phyloP scores from a whole-genome alignment of 2,797 vertebrate species.

The Semaprochilodus insignis region DNA sequence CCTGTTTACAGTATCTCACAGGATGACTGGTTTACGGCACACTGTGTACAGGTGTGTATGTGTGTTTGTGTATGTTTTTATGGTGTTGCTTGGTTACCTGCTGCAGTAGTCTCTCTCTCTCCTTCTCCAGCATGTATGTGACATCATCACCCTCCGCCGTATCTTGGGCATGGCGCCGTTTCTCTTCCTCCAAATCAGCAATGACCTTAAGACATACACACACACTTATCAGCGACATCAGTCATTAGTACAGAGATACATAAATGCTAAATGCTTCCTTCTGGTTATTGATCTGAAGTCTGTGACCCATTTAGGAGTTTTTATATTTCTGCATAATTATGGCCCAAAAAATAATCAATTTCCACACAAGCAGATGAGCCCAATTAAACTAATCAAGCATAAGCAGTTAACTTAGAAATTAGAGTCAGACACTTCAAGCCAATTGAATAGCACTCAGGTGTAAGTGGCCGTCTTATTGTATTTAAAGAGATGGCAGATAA shows the following conservation, averaged over 20 bases:
- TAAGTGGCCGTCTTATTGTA: too few species aligned
- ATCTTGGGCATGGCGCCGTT: slow-evolving; percentile 86
- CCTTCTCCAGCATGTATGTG: slow-evolving; percentile 92
- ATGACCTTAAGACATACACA: slow-evolving; percentile 83
- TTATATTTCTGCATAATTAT: too few species aligned
- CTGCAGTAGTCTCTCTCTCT: slow-evolving; percentile 90
- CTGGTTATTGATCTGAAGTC: background rate
- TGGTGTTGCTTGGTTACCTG: slow-evolving; percentile 80
- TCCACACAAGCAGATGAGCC: too few species aligned
- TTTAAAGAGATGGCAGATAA: too few species aligned
- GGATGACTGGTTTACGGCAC: background rate
- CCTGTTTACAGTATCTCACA: background rate
- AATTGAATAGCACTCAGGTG: too few species aligned
- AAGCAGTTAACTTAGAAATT: too few species aligned
- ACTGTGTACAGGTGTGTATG: slow-evolving; percentile 23
- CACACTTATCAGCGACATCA: slow-evolving; percentile 15
- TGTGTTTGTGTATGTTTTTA: slow-evolving; percentile 51
- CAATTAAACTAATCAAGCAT: too few species aligned
- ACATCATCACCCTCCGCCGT: slow-evolving; percentile 90
- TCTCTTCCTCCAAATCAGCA: slow-evolving; percentile 92
- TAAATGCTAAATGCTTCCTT: slow-evolving; percentile 8
- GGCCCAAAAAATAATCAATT: too few species aligned
- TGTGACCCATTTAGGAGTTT: too few species aligned
- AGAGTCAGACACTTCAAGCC: too few species aligned
- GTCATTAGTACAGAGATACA: background rate